These are phyloP conservation scores for Caiman crocodilus DNA, from an alignment of 2,797 vertebrate species.

Conservation along the genomic window DNA sequence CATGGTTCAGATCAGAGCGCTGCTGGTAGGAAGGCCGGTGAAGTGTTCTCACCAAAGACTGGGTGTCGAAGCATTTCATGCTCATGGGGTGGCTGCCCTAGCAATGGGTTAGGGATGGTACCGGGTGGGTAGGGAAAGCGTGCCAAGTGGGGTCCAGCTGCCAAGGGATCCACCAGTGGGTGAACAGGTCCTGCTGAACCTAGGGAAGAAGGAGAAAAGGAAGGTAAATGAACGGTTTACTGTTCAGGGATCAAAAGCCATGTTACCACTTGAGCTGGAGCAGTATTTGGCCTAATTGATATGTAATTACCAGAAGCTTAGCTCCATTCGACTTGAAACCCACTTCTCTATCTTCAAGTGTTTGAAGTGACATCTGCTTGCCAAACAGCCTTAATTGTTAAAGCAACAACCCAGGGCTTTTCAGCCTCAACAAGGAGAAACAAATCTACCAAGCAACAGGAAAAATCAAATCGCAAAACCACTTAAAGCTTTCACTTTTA, in stretches of 20 bases:
- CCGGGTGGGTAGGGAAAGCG: slow-evolving; percentile 98
- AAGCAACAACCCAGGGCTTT: background rate
- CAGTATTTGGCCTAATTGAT: background rate
- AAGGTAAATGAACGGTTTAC: background rate
- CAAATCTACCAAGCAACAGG: background rate
- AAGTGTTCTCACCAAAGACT: slow-evolving; percentile 90
- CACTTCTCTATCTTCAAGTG: background rate
- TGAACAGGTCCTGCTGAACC: slow-evolving; percentile 93
- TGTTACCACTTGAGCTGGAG: background rate
- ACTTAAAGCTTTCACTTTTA: background rate
- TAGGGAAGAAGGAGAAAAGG: slow-evolving; percentile 65
- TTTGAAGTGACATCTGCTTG: background rate
- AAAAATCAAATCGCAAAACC: background rate
- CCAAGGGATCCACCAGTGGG: slow-evolving; percentile 94
- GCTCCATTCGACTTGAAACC: background rate
- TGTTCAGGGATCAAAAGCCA: background rate
- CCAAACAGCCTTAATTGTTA: background rate
- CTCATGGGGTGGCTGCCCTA: slow-evolving; percentile 95
- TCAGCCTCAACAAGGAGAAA: background rate
- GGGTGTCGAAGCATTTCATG: slow-evolving; percentile 99
- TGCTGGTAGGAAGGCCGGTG: rapidly evolving
- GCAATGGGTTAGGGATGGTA: slow-evolving; percentile 94
- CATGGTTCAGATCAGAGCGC: background rate
- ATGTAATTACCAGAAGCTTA: background rate
- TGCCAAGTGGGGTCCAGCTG: slow-evolving; percentile 94